These are phyloP conservation scores for Adela reaumurella DNA, from an alignment of 2,888 invertebrate genomes.

Conservation along the genomic window DNA sequence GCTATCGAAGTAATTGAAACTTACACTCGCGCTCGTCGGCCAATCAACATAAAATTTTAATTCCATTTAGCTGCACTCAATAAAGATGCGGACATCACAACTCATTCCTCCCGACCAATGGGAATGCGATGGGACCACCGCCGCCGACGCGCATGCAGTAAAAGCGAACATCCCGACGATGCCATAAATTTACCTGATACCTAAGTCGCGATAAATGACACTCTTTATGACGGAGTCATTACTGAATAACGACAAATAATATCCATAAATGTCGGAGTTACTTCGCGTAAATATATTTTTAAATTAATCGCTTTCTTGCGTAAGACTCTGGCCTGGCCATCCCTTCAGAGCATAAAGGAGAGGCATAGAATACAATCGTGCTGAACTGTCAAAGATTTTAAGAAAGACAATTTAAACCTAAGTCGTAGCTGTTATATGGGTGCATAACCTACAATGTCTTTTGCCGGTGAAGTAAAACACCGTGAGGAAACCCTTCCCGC, in stretches of 20 bases:
- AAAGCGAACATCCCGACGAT: neutral
- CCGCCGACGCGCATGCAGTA: neutral
- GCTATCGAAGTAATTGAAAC: neutral
- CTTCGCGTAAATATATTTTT: too few relatives aligned
- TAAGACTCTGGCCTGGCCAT: too few relatives aligned
- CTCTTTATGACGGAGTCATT: neutral
- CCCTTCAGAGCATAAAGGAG: too few relatives aligned
- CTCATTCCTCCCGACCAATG: neutral
- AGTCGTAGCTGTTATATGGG: too few relatives aligned
- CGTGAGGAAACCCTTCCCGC: too few relatives aligned
- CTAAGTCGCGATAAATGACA: neutral
- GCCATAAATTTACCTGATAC: neutral
- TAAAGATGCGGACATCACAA: neutral
- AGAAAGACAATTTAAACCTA: too few relatives aligned
- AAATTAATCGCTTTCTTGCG: too few relatives aligned
- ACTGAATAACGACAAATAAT: neutral
- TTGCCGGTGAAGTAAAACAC: too few relatives aligned
- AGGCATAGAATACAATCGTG: too few relatives aligned
- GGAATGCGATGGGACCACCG: neutral
- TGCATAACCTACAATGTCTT: too few relatives aligned
- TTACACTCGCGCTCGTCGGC: neutral
- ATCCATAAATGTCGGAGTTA: neutral
- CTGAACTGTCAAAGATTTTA: too few relatives aligned
- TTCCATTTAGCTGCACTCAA: neutral
- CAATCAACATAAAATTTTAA: neutral